A percentile compares a stretch with the other conserved stretches of the same genome.
Evolutionary conservation across 2,113 vertebrate species (phyloP).

Genomic region (Halichoerus grypus): DNA sequence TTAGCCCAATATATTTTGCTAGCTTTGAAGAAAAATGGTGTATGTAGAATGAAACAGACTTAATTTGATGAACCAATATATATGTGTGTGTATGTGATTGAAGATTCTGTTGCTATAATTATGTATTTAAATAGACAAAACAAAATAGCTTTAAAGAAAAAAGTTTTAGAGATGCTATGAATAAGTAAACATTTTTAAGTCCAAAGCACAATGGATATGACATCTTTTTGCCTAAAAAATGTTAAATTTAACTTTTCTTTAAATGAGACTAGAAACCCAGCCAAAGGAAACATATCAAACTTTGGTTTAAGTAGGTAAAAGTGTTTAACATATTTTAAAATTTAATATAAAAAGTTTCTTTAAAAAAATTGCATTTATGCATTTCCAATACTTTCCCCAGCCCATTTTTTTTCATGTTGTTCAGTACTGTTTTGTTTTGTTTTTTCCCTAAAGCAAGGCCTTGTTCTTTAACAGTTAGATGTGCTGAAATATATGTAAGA

Average conservation of each 20-base stretch:
- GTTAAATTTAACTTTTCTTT: constrained; percentile 57
- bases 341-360: constrained; percentile 55
- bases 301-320: constrained; percentile 63
- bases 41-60: background rate
- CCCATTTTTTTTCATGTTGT: background rate
- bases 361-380: background rate
- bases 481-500: background rate
- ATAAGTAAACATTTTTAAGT: constrained; percentile 48
- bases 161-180: background rate
- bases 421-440: background rate
- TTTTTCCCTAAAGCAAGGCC: background rate
- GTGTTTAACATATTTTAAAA: constrained; percentile 66
- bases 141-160: background rate
- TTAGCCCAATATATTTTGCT: background rate
- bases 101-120: background rate
- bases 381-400: background rate
- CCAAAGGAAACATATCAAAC: constrained; percentile 54
- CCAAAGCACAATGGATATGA: constrained; percentile 41
- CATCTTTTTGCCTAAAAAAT: constrained; percentile 49
- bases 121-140: constrained; percentile 18
- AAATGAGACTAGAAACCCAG: constrained; percentile 52
- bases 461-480: background rate
- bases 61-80: background rate
- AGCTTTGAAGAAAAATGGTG: background rate
- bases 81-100: background rate